phyloP scores from a whole-genome alignment of 2,113 vertebrate genomes.

The Cacatua alba region DNA sequence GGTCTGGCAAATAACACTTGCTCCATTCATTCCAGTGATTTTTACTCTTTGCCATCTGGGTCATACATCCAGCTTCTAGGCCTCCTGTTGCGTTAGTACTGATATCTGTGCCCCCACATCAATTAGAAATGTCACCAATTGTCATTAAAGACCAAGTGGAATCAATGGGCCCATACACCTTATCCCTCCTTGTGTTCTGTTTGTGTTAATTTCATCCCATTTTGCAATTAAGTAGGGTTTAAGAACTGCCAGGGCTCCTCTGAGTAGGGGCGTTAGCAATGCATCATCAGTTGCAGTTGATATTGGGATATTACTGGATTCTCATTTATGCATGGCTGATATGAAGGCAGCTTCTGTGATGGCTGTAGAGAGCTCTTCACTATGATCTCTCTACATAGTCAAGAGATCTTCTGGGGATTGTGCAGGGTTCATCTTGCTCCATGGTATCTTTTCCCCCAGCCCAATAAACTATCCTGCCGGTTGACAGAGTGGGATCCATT shows the following conservation, averaged over 20 bases:
- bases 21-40: rapidly evolving
- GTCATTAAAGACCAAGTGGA: background rate
- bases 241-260: too few relatives aligned
- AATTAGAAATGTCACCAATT: background rate
- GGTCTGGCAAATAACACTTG: background rate
- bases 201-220: background rate
- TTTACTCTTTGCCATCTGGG: background rate
- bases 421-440: background rate
- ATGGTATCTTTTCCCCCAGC: background rate
- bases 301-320: background rate
- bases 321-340: too few relatives aligned
- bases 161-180: background rate
- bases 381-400: background rate
- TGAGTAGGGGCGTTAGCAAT: background rate
- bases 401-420: background rate
- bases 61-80: rapidly evolving
- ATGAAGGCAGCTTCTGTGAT: background rate
- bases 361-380: background rate
- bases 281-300: background rate
- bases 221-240: background rate
- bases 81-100: background rate
- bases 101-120: background rate
- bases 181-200: background rate
- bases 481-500: background rate
- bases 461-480: too few relatives aligned